Percentiles rank a stretch among this genome's conserved stretches.
These are phyloP conservation scores for Dryococelus australis DNA, from an alignment of 2,888 invertebrate species.

Conservation along the genomic window DNA sequence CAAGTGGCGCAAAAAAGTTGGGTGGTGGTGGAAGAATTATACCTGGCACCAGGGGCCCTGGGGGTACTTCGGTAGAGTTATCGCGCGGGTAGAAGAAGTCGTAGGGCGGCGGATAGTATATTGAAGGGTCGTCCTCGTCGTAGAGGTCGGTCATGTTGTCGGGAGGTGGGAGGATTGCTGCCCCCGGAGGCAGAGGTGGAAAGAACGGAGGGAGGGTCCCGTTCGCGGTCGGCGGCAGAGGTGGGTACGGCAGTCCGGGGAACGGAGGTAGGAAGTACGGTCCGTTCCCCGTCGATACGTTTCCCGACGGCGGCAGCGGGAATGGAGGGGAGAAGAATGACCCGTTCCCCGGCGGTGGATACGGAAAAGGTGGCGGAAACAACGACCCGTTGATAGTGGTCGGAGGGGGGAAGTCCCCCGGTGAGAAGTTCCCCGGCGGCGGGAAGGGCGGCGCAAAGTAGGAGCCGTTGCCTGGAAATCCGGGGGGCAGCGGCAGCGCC, in stretches of 20 bases:
- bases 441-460: conserved; percentile 47
- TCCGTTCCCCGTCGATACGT: conserved; percentile 71
- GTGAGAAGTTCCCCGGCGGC: conserved; percentile 54
- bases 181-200: conserved; percentile 69
- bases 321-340: conserved; percentile 57
- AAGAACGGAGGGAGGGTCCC: conserved; percentile 57
- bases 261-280: conserved; percentile 64
- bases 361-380: conserved; percentile 41
- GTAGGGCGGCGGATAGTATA: conserved; percentile 91
- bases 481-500: conserved; percentile 30
- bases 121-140: conserved; percentile 90
- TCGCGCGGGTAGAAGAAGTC: conserved; percentile 84
- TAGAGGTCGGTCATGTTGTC: conserved; percentile 76
- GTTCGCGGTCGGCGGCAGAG: conserved; percentile 50
- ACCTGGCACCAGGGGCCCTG: conserved; percentile 87
- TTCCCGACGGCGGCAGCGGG: conserved; percentile 63
- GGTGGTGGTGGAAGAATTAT: conserved; percentile 89
- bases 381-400: conserved; percentile 59
- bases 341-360: conserved; percentile 41
- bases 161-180: conserved; percentile 62
- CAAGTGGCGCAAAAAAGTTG: conserved; percentile 80
- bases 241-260: conserved; percentile 80
- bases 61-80: conserved; percentile 77
- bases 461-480: conserved; percentile 41
- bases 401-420: conserved; percentile 55